These are phyloP conservation scores for Fulmarus glacialis DNA, from an alignment of 2,113 vertebrate genomes.

Conservation along the genomic window DNA sequence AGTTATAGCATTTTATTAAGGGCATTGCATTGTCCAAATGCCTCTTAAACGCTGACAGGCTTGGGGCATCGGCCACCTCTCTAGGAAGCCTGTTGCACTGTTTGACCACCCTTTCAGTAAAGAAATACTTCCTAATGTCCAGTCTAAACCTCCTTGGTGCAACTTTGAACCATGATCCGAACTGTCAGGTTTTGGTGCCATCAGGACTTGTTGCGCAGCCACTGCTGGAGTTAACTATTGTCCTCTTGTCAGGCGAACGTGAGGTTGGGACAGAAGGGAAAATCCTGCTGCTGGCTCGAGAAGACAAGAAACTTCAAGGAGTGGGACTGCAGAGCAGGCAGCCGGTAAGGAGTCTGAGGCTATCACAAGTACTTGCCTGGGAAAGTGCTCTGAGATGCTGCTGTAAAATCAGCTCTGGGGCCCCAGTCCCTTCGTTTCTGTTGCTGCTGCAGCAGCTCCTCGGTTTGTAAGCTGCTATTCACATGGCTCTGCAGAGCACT, in stretches of 20 bases:
- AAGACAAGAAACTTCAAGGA: slow-evolving; percentile 81
- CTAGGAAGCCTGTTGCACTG: too few species aligned
- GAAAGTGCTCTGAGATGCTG: not conserved
- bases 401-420: fast-evolving
- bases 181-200: not conserved
- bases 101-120: too few species aligned
- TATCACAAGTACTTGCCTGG: not conserved
- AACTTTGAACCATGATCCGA: not conserved
- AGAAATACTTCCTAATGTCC: too few species aligned
- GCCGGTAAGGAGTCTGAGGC: slow-evolving; percentile 61
- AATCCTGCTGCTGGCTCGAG: slow-evolving; percentile 78
- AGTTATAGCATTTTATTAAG: too few species aligned
- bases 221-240: not conserved
- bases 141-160: too few species aligned
- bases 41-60: too few species aligned
- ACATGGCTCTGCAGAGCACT: not conserved
- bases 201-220: fast-evolving
- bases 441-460: not conserved
- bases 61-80: too few species aligned
- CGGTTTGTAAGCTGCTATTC: fast-evolving
- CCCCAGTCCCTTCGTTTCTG: fast-evolving
- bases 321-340: slow-evolving; percentile 80
- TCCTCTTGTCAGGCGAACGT: slow-evolving; percentile 73
- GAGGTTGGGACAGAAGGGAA: slow-evolving; percentile 81
- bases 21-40: too few species aligned